Evolutionary conservation across 2,888 invertebrate genomes (phyloP).

Genomic region (Pristionchus arcanus): DNA sequence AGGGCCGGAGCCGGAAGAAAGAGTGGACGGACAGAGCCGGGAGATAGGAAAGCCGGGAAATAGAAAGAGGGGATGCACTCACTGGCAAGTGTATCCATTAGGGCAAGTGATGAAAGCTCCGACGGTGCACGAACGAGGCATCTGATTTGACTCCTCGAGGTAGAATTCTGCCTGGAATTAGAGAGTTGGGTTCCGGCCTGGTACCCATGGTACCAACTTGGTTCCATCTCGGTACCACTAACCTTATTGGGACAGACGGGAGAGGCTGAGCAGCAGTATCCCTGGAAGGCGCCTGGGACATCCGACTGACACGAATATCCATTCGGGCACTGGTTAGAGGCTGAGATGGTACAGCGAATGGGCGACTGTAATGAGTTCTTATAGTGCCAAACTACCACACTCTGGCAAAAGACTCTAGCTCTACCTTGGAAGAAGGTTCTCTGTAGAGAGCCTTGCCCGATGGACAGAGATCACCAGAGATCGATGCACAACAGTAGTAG

Average conservation of each 20-base stretch:
- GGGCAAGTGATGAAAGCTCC: slow-evolving; percentile 79
- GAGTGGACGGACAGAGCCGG: not conserved
- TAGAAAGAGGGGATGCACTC: not conserved
- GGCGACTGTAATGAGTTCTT: slow-evolving; percentile 51
- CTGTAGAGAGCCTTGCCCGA: slow-evolving; percentile 76
- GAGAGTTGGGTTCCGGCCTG: not conserved
- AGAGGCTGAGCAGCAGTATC: slow-evolving; percentile 77
- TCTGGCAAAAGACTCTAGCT: slow-evolving; percentile 59
- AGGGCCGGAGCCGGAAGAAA: slow-evolving; percentile 2
- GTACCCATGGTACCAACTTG: not conserved
- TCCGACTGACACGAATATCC: slow-evolving; percentile 76
- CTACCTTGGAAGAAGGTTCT: slow-evolving; percentile 72
- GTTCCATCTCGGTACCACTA: not conserved
- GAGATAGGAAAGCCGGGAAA: slow-evolving; percentile 17
- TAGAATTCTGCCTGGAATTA: slow-evolving; percentile 73
- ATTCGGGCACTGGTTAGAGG: slow-evolving; percentile 72
- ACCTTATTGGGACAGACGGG: slow-evolving; percentile 76
- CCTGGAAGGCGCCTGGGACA: slow-evolving; percentile 77
- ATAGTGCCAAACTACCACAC: slow-evolving; percentile 72
- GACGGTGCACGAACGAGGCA: slow-evolving; percentile 77
- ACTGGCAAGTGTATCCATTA: slow-evolving; percentile 71
- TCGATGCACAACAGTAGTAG: slow-evolving; percentile 78
- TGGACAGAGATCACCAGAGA: slow-evolving; percentile 76
- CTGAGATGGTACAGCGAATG: slow-evolving; percentile 71
- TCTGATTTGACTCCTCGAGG: slow-evolving; percentile 75